These are phyloP conservation scores for Tricholaema leucomelas DNA, from an alignment of 2,113 vertebrate species.

Conservation along the genomic window DNA sequence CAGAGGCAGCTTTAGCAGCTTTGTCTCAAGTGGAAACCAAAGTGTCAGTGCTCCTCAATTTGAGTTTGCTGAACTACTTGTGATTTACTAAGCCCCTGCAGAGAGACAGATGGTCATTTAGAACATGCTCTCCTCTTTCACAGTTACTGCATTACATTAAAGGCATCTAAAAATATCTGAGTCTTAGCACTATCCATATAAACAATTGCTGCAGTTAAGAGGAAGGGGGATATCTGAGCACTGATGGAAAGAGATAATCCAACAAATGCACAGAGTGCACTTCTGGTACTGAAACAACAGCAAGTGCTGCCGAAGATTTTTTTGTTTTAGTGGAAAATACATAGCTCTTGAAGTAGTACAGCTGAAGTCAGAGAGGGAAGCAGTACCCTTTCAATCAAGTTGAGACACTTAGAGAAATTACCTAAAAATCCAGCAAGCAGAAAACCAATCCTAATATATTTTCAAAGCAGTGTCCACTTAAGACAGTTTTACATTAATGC, in stretches of 20 bases:
- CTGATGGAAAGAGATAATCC: background rate
- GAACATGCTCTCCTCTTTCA: slow-evolving; percentile 9
- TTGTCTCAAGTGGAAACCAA: background rate
- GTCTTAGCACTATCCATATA: background rate
- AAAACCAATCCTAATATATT: background rate
- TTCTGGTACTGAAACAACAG: background rate
- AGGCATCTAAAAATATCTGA: slow-evolving; percentile 36
- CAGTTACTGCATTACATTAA: slow-evolving; percentile 9
- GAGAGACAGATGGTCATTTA: slow-evolving; percentile 46
- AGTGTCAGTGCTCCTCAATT: background rate
- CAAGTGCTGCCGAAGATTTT: background rate
- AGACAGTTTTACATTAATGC: background rate
- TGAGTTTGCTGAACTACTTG: slow-evolving; percentile 1
- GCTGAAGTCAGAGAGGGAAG: background rate
- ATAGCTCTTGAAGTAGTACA: background rate
- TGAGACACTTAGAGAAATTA: background rate
- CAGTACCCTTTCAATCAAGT: background rate
- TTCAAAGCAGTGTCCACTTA: background rate
- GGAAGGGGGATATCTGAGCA: background rate
- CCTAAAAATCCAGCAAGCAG: background rate
- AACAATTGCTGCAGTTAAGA: slow-evolving; percentile 12
- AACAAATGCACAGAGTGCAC: background rate
- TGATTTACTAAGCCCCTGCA: slow-evolving; percentile 11
- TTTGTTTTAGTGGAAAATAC: background rate
- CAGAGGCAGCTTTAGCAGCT: slow-evolving; percentile 2